Evolutionary conservation across 1,140 invertebrate genomes (phyloP), one percentile per base, ranked within the genome.

Genomic region (Arion vulgaris): DNA sequence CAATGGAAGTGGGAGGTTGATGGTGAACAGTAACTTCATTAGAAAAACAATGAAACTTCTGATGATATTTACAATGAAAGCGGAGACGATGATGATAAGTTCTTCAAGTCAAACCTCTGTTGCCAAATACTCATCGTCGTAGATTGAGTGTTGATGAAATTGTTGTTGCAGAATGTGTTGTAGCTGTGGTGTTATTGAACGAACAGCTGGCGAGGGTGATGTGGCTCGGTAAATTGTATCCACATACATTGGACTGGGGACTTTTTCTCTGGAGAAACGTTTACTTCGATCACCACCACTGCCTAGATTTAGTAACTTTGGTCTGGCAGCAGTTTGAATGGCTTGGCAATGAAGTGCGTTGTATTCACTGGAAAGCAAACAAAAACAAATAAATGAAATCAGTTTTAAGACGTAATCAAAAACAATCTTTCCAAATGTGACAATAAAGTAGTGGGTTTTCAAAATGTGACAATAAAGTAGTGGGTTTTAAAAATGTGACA

Each of bases 91-190:
- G 53, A 23, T 13, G 15, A 38, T 17, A n/a, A 13, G 26, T 13
- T 34, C 15, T 5, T 71, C 23, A 66, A 32, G 53, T 78, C 76
- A 89, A 34, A 89, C 88, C 80, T 88, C 88, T 51, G 88, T 89
- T 45, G 88, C 88, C 51, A 89, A 80, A 68, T 88, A 85, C 32
- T 86, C 86, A 15, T 89, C 88, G 62, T 83, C 79, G 82, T 89
- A 86, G 41, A 78, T 82, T 62, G 81, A 72, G 68, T 86, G 86
- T 57, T 84, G 32, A 17, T 36, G 34, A 4, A 28, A 66, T 13
- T 34, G 53, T 23, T 39, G 28, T 15, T 26, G 62, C 36, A 34
- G 57, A 69, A n/a, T 13, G 0, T 11, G 71, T 23, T 57, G 49
- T 34, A 36, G 66, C 28, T 41, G 62, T 45, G 71, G 36, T 7